Evolutionary conservation across 2,113 vertebrate genomes (phyloP).

Genomic region (Lagopus leucura): DNA sequence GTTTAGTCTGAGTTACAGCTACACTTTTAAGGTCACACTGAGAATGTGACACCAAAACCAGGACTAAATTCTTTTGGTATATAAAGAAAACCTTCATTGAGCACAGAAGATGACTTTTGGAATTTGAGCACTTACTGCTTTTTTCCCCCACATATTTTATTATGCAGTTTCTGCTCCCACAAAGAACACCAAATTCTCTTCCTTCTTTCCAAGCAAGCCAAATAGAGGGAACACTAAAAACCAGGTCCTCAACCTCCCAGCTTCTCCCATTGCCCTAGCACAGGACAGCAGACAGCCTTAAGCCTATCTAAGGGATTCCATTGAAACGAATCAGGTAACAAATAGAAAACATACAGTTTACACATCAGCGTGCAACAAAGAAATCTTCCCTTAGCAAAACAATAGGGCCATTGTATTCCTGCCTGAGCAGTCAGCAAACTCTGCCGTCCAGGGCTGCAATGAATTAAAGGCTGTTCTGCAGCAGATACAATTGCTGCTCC

Average conservation of each 20-base stretch:
- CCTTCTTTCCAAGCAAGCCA: neutral
- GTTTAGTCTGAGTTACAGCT: neutral
- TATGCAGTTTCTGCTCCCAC: neutral
- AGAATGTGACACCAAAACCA: neutral
- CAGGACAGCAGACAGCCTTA: neutral
- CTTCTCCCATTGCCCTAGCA: neutral
- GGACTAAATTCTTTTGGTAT: neutral
- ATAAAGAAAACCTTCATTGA: neutral
- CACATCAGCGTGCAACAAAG: neutral
- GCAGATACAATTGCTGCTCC: neutral
- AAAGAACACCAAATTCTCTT: neutral
- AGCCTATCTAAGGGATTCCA: neutral
- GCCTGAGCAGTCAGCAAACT: neutral
- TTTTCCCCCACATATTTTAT: neutral
- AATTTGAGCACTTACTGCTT: neutral
- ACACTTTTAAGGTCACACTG: neutral
- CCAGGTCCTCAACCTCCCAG: neutral
- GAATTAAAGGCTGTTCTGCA: slow-evolving; percentile 34
- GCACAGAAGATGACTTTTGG: slow-evolving; percentile 26
- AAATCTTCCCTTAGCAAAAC: slow-evolving; percentile 24
- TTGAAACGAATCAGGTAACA: slow-evolving; percentile 14
- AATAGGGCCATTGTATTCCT: neutral
- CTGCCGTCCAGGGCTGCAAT: neutral
- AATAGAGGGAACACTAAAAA: neutral
- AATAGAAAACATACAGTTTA: slow-evolving; percentile 21